Base-by-base conservation (phyloP, 2,888 invertebrate genomes). In the Chalcis sispes region DNA sequence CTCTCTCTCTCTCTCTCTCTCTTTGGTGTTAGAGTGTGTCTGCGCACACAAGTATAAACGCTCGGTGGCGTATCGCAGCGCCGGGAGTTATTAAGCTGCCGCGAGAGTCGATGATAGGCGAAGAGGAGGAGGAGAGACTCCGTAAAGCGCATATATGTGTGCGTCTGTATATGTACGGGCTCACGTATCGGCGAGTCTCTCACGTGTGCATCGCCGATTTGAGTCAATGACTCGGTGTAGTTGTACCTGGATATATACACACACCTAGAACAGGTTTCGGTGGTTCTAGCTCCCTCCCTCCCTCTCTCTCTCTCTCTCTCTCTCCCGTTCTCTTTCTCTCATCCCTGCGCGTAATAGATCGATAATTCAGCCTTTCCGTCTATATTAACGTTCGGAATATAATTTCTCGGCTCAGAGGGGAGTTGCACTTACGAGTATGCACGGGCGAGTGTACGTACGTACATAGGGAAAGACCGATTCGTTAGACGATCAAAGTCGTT, bases 151-250 rank as follows among this genome's bases (percentile, higher is more conserved):
- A 36, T 36, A 36, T 36, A 7, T 59, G n/a, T n/a, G n/a, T n/a
- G n/a, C n/a, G n/a, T n/a, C n/a, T n/a, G n/a, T n/a, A n/a, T n/a
- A n/a, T n/a, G n/a, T n/a, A n/a, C n/a, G n/a, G n/a, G n/a, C n/a
- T n/a, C n/a, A n/a, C n/a, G n/a, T n/a, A n/a, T n/a, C n/a, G n/a
- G n/a, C n/a, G n/a, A n/a, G n/a, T n/a, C n/a, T n/a, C 65, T 48
- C 50, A 13, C 29, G 64, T 74, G 75, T 72, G 78, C 79, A 75
- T 77, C 69, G 48, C 82, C 80, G 77, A 66, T 83, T 83, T 84
- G 82, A 85, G 85, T 83, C 86, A 84, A 85, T 83, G 86, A 84
- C 85, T 85, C 81, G 83, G n/a, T 20, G 42, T 25, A 25, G 23
- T 15, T 23, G 15, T 80, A 81, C 81, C 79, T 77, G 74, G 66